Evolutionary conservation across 2,113 vertebrate species (phyloP).

Genomic region (Osmerus eperlanus): DNA sequence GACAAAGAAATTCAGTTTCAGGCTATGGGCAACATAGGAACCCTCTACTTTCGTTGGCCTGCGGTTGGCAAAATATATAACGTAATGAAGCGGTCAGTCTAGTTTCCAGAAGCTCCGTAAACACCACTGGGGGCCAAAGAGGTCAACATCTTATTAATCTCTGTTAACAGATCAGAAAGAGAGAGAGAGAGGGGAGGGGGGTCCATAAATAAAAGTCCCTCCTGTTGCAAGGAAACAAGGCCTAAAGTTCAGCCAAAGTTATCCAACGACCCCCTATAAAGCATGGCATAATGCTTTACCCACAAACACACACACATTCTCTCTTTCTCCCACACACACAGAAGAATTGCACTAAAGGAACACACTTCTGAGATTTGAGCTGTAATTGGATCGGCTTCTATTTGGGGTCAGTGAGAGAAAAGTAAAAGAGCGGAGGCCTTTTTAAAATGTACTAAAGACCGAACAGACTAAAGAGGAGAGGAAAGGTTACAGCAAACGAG

Average conservation of each 20-base stretch:
- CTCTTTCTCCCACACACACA: not conserved
- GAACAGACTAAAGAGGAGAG: conserved; percentile 33
- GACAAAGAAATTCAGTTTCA: too few relatives aligned
- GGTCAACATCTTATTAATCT: conserved; percentile 57
- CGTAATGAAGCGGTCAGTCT: not conserved
- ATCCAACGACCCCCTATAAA: conserved; percentile 33
- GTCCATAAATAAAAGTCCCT: conserved; percentile 8
- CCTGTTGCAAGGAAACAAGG: conserved; percentile 18
- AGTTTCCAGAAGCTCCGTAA: conserved; percentile 27
- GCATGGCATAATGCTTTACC: conserved; percentile 29
- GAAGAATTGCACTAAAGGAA: not conserved
- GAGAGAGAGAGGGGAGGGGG: not conserved
- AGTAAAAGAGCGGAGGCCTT: conserved; percentile 51
- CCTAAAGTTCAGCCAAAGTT: conserved; percentile 29
- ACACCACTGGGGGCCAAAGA: conserved; percentile 47
- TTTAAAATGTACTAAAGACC: conserved; percentile 47
- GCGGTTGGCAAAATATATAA: too few relatives aligned
- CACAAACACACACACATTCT: not conserved
- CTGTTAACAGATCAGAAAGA: conserved; percentile 39
- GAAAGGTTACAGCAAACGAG: conserved; percentile 39
- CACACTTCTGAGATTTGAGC: not conserved
- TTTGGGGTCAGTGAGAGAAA: conserved; percentile 56
- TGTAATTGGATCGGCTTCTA: conserved; percentile 59
- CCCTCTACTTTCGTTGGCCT: too few relatives aligned
- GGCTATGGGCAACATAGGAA: too few relatives aligned